Base-by-base conservation (phyloP, 2,113 vertebrate genomes). In the Microcebus lehilahytsara region DNA sequence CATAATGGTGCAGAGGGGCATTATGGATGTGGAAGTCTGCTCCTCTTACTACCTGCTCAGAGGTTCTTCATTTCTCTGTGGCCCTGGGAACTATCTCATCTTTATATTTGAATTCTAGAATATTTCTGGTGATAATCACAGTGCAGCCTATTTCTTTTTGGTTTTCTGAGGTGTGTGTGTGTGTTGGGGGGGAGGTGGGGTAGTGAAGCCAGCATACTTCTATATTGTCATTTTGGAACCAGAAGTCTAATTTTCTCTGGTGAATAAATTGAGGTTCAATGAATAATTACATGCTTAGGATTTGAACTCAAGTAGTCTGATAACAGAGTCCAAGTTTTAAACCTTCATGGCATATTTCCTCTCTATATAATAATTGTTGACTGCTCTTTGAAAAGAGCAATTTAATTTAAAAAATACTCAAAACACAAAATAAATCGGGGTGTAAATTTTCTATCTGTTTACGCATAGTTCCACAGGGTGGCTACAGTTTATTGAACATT, bases 361-460 rank as follows among this genome's bases (percentile, higher is more conserved):
- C 22, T 83, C 0, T 89, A 5, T 12, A 32, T 86, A 96, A 85
- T 79, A 75, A 89, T 17, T 79, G 25, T 23, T 66, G 34, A 64
- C 23, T 60, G 4, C 51, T 83, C 69, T 96, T 95, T 94, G 85
- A 27, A 80, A 90, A 69, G 10, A 53, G 53, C 17, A n/a, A 53
- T 75, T 75, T 75, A 32, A 32, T 69, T 62, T 79, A 25, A n/a
- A 93, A 97, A 95, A 74, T n/a, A 85, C 16, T 62, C 14, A 40
- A 42, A 87, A 72, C 22, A 75, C 22, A 79, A 78, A 89, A 56
- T 74, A 72, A 89, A 75, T 53, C 42, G 20, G 19, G 51, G 27
- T 92, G 87, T 84, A 51, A 75, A 81, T 37, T 89, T 87, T 96
- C 51, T 64, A 62, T 90, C 51, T 91, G 2, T 79, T 87, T 79